Conservation (phyloP, 2,113 vertebrate species). For the Dipodomys ordii region DNA sequence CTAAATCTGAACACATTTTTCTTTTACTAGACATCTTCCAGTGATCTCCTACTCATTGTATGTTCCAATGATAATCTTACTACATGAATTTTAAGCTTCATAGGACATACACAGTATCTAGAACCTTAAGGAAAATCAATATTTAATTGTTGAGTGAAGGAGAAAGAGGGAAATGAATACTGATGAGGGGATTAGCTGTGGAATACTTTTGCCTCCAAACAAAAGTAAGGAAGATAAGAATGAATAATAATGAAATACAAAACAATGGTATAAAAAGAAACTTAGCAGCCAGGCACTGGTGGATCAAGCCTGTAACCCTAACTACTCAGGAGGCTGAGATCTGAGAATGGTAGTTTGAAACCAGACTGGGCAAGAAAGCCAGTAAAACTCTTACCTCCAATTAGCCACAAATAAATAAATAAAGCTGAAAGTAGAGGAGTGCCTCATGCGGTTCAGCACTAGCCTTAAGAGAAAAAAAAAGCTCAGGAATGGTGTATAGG, state of each 20-base stretch:
- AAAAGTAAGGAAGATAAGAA: not conserved
- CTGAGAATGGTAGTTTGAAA: no score
- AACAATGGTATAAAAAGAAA: not conserved
- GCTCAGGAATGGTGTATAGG: no score
- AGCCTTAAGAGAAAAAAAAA: no score
- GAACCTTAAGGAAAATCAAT: not conserved
- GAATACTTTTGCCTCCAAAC: not conserved
- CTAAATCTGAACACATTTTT: not conserved
- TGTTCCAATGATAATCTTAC: not conserved
- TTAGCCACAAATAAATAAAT: no score
- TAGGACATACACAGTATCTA: not conserved
- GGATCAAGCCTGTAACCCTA: no score
- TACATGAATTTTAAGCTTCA: not conserved
- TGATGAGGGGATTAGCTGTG: not conserved
- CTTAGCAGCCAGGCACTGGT: no score
- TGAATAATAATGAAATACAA: not conserved
- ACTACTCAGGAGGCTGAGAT: no score
- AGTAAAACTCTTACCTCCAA: no score
- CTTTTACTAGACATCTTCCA: not conserved
- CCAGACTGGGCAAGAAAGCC: no score
- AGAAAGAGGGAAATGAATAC: not conserved
- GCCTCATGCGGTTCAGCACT: no score
- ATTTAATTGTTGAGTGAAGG: not conserved
- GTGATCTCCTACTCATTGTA: not conserved
- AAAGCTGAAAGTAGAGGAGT: no score